Base-by-base conservation (phyloP, 2,113 vertebrate species). In the Myocastor coypus region DNA sequence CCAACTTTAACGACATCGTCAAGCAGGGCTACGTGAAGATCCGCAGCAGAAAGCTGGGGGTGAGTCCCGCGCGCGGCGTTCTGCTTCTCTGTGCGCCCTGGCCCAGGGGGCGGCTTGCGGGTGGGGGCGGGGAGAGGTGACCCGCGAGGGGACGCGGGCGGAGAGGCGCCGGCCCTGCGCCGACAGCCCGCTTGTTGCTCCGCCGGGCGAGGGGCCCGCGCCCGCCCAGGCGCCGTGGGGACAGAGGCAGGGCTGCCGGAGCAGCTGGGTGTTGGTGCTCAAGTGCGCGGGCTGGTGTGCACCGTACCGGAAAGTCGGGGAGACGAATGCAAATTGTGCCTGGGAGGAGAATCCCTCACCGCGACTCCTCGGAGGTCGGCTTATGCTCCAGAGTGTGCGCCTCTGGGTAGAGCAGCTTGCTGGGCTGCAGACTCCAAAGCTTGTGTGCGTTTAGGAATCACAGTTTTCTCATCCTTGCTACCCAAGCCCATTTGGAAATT, bases 1-100 rank as follows among this genome's bases (percentile, higher is more conserved):
- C 99, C 98, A 99, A 99, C 99, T 99, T 99, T 98, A 99, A 99
- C 98, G 99, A 99, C 97, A 99, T 99, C 98, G 99, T 99, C 97
- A 99, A 99, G 98, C 99, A 99, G 98, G 99, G 99, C 98, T 99
- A 99, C 97, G 99, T 99, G 98, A 99, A 99, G 98, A 99, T 99
- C 98, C 99, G 99, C 98, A 99, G 99, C 98, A 99, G 99, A 98
- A 99, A 99, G 98, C 99, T 99, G 97, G 99, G 99, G 99, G 99
- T 99, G 98, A 99, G 99, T 99, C 95, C 89, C 96, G 59, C 90
- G 69, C 78, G 19, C 9, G 69, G 90, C 73, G 40, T n/a, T 50
- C 82, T 96, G 85, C 52, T n/a, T 91, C 91, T 50, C 77, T 10
- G 55, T 46, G 82, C 64, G 52, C 59, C 75, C 24, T 34, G 87